These are phyloP conservation scores for Tetropium fuscum DNA, from an alignment of 2,888 invertebrate genomes.

Conservation along the genomic window DNA sequence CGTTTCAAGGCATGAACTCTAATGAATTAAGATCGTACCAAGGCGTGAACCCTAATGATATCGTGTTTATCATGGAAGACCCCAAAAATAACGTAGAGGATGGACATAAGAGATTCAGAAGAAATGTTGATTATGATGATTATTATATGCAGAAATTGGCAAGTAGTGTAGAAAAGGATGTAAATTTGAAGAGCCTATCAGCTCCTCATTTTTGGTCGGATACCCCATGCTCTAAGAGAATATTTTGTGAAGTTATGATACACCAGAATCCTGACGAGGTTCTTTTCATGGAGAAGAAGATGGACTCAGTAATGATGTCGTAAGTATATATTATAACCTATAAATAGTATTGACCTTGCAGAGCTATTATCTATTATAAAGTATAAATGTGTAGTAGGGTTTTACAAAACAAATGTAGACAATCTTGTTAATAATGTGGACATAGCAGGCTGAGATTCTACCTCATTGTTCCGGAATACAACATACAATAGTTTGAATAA, in stretches of 20 bases:
- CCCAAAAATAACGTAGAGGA: constrained; percentile 34
- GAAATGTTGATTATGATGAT: constrained; percentile 61
- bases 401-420: no score
- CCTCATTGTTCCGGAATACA: no score
- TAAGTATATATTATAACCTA: no score
- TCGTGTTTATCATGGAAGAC: constrained; percentile 57
- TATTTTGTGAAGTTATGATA: constrained; percentile 82
- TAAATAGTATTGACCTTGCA: no score
- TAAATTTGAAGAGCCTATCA: constrained; percentile 52
- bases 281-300: constrained; percentile 84
- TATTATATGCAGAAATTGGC: constrained; percentile 59
- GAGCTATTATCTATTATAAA: no score
- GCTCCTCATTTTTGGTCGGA: constrained; percentile 73
- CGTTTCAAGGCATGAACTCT: constrained; percentile 47
- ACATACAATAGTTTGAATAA: no score
- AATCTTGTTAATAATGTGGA: no score
- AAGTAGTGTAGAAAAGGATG: constrained; percentile 55
- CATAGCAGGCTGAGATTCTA: no score
- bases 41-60: constrained; percentile 51
- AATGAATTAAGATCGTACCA: constrained; percentile 59
- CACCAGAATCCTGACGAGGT: constrained; percentile 77
- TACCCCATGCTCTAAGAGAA: constrained; percentile 81
- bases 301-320: constrained; percentile 79
- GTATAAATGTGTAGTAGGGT: no score
- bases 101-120: constrained; percentile 57